Evolutionary conservation across 1,140 invertebrate species (phyloP).

Genomic region (Eciton burchellii): DNA sequence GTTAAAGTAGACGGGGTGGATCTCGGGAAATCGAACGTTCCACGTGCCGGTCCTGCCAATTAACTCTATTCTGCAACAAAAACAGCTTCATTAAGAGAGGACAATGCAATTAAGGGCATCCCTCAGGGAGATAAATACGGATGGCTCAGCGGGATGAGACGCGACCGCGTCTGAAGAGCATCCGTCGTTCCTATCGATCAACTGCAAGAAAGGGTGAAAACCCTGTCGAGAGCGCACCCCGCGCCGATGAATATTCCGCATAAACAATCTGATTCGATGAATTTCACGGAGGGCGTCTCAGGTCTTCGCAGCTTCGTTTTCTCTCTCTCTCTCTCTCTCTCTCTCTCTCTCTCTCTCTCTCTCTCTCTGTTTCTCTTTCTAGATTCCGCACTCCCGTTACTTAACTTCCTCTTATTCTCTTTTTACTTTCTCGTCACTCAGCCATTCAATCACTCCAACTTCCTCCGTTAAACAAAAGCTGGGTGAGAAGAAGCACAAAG

Average conservation of each 20-base stretch:
- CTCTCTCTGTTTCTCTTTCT: neutral
- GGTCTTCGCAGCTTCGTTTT: neutral
- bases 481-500: neutral
- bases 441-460: slow-evolving; percentile 35
- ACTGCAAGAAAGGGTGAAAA: slow-evolving; percentile 70
- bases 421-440: slow-evolving; percentile 22
- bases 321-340: neutral
- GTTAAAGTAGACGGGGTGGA: slow-evolving; percentile 25
- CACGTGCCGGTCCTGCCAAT: slow-evolving; percentile 64
- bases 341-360: slow-evolving; percentile 5
- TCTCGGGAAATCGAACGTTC: slow-evolving; percentile 63
- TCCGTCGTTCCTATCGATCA: slow-evolving; percentile 75
- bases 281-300: slow-evolving; percentile 57
- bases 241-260: slow-evolving; percentile 71
- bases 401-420: slow-evolving; percentile 9
- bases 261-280: slow-evolving; percentile 72
- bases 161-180: slow-evolving; percentile 68
- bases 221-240: slow-evolving; percentile 65
- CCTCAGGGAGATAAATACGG: slow-evolving; percentile 65
- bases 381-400: neutral
- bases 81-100: slow-evolving; percentile 71
- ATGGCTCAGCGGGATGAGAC: slow-evolving; percentile 61
- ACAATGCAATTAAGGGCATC: slow-evolving; percentile 69
- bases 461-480: slow-evolving; percentile 34
- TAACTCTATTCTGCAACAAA: slow-evolving; percentile 70